These are phyloP conservation scores for Drosophila nigrodunni DNA, from an alignment of 1,140 invertebrate genomes.

Conservation along the genomic window DNA sequence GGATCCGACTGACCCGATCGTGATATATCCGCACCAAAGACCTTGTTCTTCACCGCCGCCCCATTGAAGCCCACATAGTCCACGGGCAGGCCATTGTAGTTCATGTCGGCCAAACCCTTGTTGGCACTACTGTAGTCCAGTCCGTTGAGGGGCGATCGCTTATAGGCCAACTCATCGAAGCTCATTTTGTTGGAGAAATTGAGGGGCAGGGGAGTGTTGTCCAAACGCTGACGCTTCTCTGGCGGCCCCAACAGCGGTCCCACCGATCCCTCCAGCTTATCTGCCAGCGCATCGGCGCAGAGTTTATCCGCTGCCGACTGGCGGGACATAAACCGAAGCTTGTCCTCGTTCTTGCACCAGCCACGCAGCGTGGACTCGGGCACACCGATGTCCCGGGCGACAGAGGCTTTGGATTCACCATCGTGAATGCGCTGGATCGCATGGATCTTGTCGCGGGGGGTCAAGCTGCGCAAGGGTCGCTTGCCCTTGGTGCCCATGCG, in stretches of 20 bases:
- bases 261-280: conserved; percentile 83
- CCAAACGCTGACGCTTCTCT: conserved; percentile 86
- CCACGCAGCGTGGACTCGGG: conserved; percentile 92
- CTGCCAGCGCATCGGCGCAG: conserved; percentile 67
- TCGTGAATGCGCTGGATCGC: conserved; percentile 92
- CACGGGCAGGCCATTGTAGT: conserved; percentile 67
- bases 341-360: conserved; percentile 94
- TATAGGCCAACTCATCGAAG: conserved; percentile 77
- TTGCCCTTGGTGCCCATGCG: conserved; percentile 87
- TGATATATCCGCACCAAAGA: conserved; percentile 81
- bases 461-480: conserved; percentile 89
- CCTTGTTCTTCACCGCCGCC: conserved; percentile 61
- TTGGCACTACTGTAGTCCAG: conserved; percentile 79
- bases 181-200: conserved; percentile 84
- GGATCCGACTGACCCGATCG: conserved; percentile 66
- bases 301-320: conserved; percentile 88
- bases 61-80: conserved; percentile 77
- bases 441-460: conserved; percentile 90
- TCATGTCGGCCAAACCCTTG: conserved; percentile 73
- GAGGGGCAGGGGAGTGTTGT: conserved; percentile 75
- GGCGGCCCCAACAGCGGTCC: conserved; percentile 85
- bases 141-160: conserved; percentile 71
- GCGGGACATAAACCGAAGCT: conserved; percentile 89
- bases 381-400: conserved; percentile 92
- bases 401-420: conserved; percentile 92